Evolutionary conservation across 2,113 vertebrate genomes (phyloP), one percentile per base, ranked within the genome.

Genomic region (Connochaetes taurinus): DNA sequence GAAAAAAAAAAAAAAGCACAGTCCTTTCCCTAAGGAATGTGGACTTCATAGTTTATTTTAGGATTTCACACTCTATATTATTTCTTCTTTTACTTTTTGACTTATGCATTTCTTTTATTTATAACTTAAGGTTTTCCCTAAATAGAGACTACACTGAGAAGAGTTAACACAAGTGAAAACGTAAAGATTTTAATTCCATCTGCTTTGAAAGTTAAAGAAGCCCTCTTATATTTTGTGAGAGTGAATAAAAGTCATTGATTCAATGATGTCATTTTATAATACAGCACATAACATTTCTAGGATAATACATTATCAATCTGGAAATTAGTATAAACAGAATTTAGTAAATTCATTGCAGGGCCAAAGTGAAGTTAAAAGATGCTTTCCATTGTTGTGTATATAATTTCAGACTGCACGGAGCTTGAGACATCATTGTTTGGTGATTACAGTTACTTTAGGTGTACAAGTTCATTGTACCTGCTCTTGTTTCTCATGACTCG

Each of bases 151-250:
- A 29, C 8, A 52, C 25, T 83, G 83, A 93, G 43, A 90, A 92
- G 64, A 76, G 43, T 43, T 88, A 90, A 91, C 14, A 92, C 40
- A 90, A 74, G 36, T 92, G 60, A 95, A 96, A 96, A 90, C 17
- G 16, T 67, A 87, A 97, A 96, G 19, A 80, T 91, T 94, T 96
- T 96, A 91, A 12, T 84, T 93, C 43, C 52, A 53, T 76, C 31
- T 94, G 50, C 71, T 94, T 91, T 95, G 55, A 89, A 98, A 95
- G 57, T 93, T 89, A 84, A 87, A 90, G 80, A 87, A 95, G 45
- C 52, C 40, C 23, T 86, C 53, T 58, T 96, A 9, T 62, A 16
- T 94, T 95, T 96, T 95, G 31, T 95, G 74, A 95, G 17, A 16
- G 7, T 87, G 9, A 95, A 85, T 92, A 92, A 93, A 94, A 96